Evolutionary conservation across 2,888 invertebrate genomes (phyloP), one percentile per base, ranked within the genome.

Genomic region (Cylindroiulus punctatus): DNA sequence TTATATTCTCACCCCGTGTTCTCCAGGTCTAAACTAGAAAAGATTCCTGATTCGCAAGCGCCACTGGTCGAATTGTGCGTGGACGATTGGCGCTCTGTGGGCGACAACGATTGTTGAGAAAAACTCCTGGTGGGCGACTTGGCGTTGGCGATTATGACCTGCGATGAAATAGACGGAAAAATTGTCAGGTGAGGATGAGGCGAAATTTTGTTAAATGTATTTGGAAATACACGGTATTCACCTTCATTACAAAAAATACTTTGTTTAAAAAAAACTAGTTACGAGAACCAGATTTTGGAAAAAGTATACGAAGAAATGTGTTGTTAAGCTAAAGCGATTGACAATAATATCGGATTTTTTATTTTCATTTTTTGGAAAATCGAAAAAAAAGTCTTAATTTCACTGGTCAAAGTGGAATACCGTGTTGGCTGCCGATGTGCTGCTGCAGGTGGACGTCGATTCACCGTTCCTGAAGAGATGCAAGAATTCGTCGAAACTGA

Each of bases 401-500:
- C n/a, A n/a, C n/a, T n/a, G n/a, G n/a, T n/a, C n/a, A n/a, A n/a
- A n/a, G n/a, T n/a, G n/a, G n/a, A 40, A 8, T 83, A 83, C 83
- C 83, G 83, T 42, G 22, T n/a, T 83, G 3, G 83, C 36, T 17
- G 36, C 42, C 17, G 83, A 83, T 36, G 40, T n/a, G 40, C 47
- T 32, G 47, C 47, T 32, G 17, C 22, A 47, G 83, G 84, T 36
- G 84, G 84, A 88, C 19, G 81, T 88, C n/a, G 89, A 88, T 40
- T 89, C 90, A 88, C 93, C 92, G 89, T 92, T 92, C 89, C 93
- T 93, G 89, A 94, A 93, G 76, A 94, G 91, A 87, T 93, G 92
- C 42, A 94, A 90, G 89, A 95, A 93, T 89, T 94, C 94, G 87
- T 93, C 92, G 89, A 94, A 93, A 88, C 93, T 93, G 87, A 95